Evolutionary conservation across 2,797 vertebrate genomes (phyloP), one percentile per base, ranked within the genome.

Genomic region (Pitangus sulphuratus): DNA sequence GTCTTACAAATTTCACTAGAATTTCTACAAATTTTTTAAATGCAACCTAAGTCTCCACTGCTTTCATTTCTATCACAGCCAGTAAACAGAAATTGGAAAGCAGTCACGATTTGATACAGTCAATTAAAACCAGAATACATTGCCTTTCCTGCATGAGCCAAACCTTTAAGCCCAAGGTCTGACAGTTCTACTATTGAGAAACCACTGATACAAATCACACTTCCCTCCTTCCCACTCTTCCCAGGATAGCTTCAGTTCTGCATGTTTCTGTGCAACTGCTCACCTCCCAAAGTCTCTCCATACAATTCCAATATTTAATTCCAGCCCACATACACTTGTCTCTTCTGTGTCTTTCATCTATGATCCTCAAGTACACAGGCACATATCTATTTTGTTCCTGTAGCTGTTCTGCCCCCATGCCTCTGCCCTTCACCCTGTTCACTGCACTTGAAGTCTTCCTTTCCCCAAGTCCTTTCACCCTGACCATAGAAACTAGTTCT

Each of bases 161-260:
- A 65, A 45, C 9, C 18, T 26, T 56, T 25, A 84, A 64, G 48
- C 9, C 20, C 12, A 53, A 47, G 17, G 15, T 17, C 8, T 64
- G 4, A 28, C 5, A 31, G 9, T 24, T 50, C 57, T 56, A 8
- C 18, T 58, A 11, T 0, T 31, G 33, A 75, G 33, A 79, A 82
- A 50, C 25, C 22, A 56, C 8, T 19, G 19, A 84, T 13, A 60
- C 1, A 58, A 2, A 37, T 7, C 24, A 40, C 22, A 40, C 11
- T 31, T 48, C 22, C 18, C 11, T 50, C 18, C 31, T 65, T 21
- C 26, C 31, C 3, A 28, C 3, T 3, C 7, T 42, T n/a, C 19
- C 21, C 22, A 30, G 0, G 0, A 35, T 0, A 61, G 10, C 15
- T 74, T 69, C 26, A 57, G 5, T 54, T 66, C 44, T 40, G 12